These are phyloP conservation scores for Meloidogyne chitwoodi DNA, from an alignment of 1,140 invertebrate genomes.

Conservation along the genomic window DNA sequence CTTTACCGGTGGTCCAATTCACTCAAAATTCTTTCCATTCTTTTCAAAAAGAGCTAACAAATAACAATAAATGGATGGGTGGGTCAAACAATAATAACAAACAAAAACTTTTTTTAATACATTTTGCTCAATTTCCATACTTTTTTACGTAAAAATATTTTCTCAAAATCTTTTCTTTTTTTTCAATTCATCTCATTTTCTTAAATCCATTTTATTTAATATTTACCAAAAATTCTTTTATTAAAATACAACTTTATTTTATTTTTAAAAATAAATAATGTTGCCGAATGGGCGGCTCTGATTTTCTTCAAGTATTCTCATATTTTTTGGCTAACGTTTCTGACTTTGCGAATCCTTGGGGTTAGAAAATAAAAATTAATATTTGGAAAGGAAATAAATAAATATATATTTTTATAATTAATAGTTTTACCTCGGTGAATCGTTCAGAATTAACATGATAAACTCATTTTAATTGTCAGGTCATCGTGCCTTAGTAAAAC, in stretches of 20 bases:
- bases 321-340: slow-evolving; percentile 22
- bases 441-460: too few species aligned
- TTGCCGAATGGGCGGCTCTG: slow-evolving; percentile 8
- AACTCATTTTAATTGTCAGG: too few species aligned
- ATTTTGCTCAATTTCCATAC: not conserved
- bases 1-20: not conserved
- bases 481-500: too few species aligned
- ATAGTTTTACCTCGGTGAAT: too few species aligned
- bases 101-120: not conserved
- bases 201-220: slow-evolving; percentile 1
- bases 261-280: not conserved
- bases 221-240: not conserved
- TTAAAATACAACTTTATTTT: not conserved
- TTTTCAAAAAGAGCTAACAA: not conserved
- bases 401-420: too few species aligned
- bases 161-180: not conserved
- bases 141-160: not conserved
- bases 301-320: slow-evolving; percentile 20
- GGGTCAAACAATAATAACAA: not conserved
- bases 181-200: not conserved
- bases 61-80: not conserved
- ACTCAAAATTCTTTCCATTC: not conserved
- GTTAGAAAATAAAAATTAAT: not conserved
- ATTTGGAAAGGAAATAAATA: not conserved
- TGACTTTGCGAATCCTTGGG: slow-evolving; percentile 19